These are phyloP conservation scores for Antheraea yamamai DNA, from an alignment of 2,888 invertebrate species.

Conservation along the genomic window DNA sequence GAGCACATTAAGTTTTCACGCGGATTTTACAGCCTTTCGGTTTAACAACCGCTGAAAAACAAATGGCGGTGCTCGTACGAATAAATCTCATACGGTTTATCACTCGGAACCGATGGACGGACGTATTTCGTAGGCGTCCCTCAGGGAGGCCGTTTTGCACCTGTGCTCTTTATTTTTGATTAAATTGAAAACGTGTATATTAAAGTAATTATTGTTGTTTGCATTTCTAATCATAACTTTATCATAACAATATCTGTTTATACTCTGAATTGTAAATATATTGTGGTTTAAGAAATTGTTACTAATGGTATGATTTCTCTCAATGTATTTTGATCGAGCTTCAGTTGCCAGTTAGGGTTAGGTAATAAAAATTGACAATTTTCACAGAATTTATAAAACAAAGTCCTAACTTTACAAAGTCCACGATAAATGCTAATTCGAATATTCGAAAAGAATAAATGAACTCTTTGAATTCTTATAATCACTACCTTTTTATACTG, in stretches of 20 bases:
- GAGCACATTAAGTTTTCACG: slow-evolving; percentile 42
- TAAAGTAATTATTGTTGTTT: background rate
- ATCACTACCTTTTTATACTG: no score
- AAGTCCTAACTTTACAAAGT: no score
- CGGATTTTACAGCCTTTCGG: slow-evolving; percentile 58
- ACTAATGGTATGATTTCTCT: background rate
- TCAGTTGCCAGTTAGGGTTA: background rate
- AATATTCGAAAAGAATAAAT: no score
- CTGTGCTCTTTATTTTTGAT: slow-evolving; percentile 26
- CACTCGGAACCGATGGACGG: slow-evolving; percentile 39
- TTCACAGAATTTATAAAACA: no score
- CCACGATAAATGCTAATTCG: no score
- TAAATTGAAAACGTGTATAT: background rate
- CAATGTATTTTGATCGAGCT: background rate
- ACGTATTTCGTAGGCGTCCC: slow-evolving; percentile 45
- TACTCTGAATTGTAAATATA: background rate
- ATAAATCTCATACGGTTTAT: slow-evolving; percentile 68
- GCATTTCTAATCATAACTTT: background rate
- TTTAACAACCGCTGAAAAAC: slow-evolving; percentile 61
- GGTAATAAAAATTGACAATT: background rate
- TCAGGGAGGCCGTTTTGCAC: slow-evolving; percentile 43
- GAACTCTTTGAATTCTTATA: no score
- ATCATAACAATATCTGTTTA: background rate
- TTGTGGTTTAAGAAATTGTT: background rate
- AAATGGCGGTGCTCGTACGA: slow-evolving; percentile 54